Conservation (phyloP, 2,113 vertebrate genomes). For the Epinephelus moara region DNA sequence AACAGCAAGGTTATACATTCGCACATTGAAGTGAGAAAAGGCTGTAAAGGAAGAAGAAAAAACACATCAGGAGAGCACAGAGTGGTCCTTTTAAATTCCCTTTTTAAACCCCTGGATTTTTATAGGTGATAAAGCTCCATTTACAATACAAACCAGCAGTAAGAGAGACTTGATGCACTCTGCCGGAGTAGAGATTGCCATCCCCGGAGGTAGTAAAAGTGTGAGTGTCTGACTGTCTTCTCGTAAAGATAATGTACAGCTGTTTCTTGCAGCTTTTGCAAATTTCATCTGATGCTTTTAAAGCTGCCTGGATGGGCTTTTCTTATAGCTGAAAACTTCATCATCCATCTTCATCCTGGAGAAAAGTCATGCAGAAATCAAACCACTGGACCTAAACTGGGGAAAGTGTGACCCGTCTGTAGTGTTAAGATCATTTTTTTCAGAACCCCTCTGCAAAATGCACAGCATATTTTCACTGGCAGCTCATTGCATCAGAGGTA, state of each 20-base stretch:
- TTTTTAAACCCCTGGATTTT: slow-evolving; percentile 15
- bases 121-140: slow-evolving; percentile 48
- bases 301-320: neutral
- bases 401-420: neutral
- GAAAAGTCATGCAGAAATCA: neutral
- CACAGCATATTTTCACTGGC: neutral
- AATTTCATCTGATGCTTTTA: slow-evolving; percentile 15
- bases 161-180: neutral
- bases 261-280: neutral
- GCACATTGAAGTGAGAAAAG: slow-evolving; percentile 8
- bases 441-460: neutral
- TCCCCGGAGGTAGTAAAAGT: slow-evolving; percentile 18
- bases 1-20: slow-evolving; percentile 21
- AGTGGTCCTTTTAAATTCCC: neutral
- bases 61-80: neutral
- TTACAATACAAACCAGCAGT: slow-evolving; percentile 35
- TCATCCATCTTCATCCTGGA: neutral
- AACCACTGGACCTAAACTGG: neutral
- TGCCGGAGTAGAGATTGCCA: neutral
- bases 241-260: neutral
- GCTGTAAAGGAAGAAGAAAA: slow-evolving; percentile 19
- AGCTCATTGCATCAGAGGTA: neutral
- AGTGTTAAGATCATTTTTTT: neutral
- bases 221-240: neutral
- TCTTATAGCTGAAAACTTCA: neutral